Conservation (phyloP, 2,113 vertebrate genomes). For the Aix galericulata region DNA sequence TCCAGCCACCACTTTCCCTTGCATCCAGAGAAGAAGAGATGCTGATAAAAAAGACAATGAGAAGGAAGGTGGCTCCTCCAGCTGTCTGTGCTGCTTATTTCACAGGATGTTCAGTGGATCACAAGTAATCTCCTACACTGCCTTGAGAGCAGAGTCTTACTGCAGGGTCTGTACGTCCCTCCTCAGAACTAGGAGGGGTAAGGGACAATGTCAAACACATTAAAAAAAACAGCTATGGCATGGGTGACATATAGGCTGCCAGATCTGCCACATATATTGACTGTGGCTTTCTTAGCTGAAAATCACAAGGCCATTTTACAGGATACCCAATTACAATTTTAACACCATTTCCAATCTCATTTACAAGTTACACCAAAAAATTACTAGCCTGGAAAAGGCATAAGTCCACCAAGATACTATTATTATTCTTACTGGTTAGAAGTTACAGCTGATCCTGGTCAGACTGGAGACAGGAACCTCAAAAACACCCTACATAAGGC, state of each 20-base stretch:
- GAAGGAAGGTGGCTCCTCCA: neutral
- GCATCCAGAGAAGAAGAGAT: neutral
- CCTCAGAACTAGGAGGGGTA: neutral
- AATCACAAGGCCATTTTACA: neutral
- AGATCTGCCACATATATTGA: neutral
- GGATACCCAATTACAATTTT: neutral
- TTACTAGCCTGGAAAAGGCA: neutral
- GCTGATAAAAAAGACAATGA: neutral
- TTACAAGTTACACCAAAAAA: neutral
- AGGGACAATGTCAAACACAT: neutral
- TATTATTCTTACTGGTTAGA: neutral
- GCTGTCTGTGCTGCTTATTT: neutral
- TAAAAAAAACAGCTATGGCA: neutral
- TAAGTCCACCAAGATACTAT: rapidly evolving
- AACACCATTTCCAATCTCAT: neutral
- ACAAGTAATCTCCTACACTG: neutral
- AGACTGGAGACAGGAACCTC: neutral
- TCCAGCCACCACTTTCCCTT: neutral
- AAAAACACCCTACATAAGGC: neutral
- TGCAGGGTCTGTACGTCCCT: neutral
- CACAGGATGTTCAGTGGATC: rapidly evolving
- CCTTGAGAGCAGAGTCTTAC: neutral
- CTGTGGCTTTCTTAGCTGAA: neutral
- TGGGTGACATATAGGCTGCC: neutral
- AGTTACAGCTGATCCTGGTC: neutral